A percentile compares a stretch with the other conserved stretches of the same genome.
These are phyloP conservation scores for Dicrurus megarhynchus DNA, from an alignment of 2,113 vertebrate genomes.

Conservation along the genomic window DNA sequence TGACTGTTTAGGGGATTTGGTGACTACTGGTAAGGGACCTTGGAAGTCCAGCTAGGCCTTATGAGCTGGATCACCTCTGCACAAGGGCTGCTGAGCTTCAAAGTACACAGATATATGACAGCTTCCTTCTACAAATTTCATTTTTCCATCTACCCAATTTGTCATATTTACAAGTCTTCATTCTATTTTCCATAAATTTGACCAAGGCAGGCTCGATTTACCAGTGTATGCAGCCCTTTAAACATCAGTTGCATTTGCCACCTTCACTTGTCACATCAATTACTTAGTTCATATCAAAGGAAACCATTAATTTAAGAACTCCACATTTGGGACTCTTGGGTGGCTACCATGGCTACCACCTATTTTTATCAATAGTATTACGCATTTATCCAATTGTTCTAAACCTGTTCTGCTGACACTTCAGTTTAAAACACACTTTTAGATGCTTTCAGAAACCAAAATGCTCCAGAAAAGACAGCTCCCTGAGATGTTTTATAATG, in stretches of 20 bases:
- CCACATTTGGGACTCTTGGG: neutral
- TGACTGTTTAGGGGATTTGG: neutral
- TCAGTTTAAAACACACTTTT: neutral
- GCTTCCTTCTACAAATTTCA: neutral
- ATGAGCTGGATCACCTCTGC: neutral
- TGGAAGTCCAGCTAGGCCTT: neutral
- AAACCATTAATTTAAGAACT: neutral
- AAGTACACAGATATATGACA: neutral
- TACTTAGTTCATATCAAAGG: neutral
- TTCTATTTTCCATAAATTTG: neutral
- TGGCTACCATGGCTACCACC: slow-evolving; percentile 36
- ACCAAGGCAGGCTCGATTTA: neutral
- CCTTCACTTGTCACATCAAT: neutral
- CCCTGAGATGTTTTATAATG: neutral
- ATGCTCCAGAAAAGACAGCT: neutral
- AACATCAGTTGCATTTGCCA: neutral
- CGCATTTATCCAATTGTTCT: neutral
- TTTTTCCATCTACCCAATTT: neutral
- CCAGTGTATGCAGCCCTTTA: neutral
- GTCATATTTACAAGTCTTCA: neutral
- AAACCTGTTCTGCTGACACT: slow-evolving; percentile 14
- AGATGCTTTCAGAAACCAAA: neutral
- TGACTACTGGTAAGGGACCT: neutral
- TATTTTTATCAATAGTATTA: slow-evolving; percentile 20
- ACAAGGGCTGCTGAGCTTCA: neutral